These are phyloP conservation scores for Zaprionus lineosus DNA, from an alignment of 2,888 invertebrate genomes.

Conservation along the genomic window DNA sequence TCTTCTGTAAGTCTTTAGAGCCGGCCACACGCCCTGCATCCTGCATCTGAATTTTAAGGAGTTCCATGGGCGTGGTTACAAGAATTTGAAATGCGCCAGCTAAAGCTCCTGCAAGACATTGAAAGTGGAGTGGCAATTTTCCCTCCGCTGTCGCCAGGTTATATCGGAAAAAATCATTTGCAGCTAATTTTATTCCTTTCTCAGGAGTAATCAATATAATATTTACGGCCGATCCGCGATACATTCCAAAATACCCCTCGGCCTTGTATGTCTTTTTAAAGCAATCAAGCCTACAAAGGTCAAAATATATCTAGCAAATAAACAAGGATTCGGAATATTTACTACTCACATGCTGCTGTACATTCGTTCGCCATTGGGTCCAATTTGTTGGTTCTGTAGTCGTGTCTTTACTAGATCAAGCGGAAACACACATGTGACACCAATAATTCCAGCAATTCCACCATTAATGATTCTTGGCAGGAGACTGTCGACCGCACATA, in stretches of 20 bases:
- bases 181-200: slow-evolving; percentile 85
- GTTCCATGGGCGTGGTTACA: slow-evolving; percentile 98
- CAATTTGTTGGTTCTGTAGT: slow-evolving; percentile 95
- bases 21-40: slow-evolving; percentile 93
- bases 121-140: slow-evolving; percentile 88
- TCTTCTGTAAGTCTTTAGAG: slow-evolving; percentile 85
- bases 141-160: slow-evolving; percentile 88
- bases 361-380: slow-evolving; percentile 93
- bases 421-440: slow-evolving; percentile 97
- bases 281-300: too few species aligned
- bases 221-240: too few species aligned
- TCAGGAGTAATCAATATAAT: too few species aligned
- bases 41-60: slow-evolving; percentile 98
- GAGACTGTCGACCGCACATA: too few species aligned
- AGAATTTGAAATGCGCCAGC: slow-evolving; percentile 98
- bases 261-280: too few species aligned
- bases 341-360: slow-evolving; percentile 95
- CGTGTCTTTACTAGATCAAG: slow-evolving; percentile 97
- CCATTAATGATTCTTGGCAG: too few species aligned
- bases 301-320: too few species aligned
- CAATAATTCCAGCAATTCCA: too few species aligned
- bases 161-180: slow-evolving; percentile 97
- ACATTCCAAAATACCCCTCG: too few species aligned
- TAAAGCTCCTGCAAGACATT: slow-evolving; percentile 95
- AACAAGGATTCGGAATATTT: too few species aligned